Percentiles rank a stretch among this genome's conserved stretches.
Evolutionary conservation across 2,888 invertebrate species (phyloP).

Genomic region (Drosophila histrio): DNA sequence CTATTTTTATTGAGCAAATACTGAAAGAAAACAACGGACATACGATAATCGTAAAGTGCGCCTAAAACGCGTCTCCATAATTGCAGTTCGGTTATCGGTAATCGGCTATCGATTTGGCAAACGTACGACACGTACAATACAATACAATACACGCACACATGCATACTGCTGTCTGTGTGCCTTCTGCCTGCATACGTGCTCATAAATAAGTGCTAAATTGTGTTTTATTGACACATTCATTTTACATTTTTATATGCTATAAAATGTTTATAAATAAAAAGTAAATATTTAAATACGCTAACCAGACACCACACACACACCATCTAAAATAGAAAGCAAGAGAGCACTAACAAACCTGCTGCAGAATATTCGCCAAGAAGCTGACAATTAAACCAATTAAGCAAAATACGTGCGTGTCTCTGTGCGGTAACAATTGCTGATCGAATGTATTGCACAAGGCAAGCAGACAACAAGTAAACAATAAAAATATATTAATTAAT

Average conservation of each 20-base stretch:
- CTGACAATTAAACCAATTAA: constrained; percentile 41
- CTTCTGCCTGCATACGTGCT: neutral
- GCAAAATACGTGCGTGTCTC: constrained; percentile 1
- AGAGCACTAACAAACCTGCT: constrained; percentile 14
- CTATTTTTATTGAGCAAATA: constrained; percentile 20
- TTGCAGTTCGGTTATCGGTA: constrained; percentile 16
- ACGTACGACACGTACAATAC: neutral
- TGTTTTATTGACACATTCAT: constrained; percentile 59
- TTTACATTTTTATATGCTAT: constrained; percentile 63
- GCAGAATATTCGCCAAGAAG: constrained; percentile 44
- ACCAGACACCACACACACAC: constrained; percentile 27
- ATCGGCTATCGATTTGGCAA: constrained; percentile 11
- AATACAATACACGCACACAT: constrained; percentile 9
- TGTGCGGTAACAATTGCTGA: constrained; percentile 42
- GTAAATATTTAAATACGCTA: constrained; percentile 63
- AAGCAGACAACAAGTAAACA: constrained; percentile 5
- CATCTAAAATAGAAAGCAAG: constrained; percentile 6
- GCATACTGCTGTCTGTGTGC: too few relatives aligned
- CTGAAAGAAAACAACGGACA: constrained; percentile 6
- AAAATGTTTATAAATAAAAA: constrained; percentile 76
- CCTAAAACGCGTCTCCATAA: constrained; percentile 44
- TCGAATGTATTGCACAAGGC: constrained; percentile 40
- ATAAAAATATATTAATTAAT: constrained; percentile 41
- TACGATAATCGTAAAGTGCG: constrained; percentile 31
- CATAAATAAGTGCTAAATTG: constrained; percentile 39